Conservation (phyloP, 2,888 invertebrate genomes). For the Blera fallax region DNA sequence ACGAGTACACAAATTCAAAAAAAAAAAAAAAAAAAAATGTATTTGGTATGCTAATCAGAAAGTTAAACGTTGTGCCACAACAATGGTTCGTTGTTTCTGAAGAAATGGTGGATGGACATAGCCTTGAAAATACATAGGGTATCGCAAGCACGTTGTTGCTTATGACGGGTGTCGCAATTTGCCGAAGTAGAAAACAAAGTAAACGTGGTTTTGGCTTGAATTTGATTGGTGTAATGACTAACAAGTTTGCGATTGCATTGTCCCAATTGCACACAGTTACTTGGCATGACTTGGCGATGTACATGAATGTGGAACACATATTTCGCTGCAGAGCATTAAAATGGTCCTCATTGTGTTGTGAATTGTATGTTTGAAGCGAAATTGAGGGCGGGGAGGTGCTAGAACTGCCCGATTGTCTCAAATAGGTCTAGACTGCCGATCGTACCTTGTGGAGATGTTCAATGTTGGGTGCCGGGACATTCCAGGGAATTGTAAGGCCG, state of each 20-base stretch:
- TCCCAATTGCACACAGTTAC: too few species aligned
- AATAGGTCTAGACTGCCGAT: too few species aligned
- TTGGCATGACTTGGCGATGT: background rate
- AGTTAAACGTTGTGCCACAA: conserved; percentile 33
- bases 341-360: too few species aligned
- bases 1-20: too few species aligned
- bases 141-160: background rate
- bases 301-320: too few species aligned
- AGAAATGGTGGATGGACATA: background rate
- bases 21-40: background rate
- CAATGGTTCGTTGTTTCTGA: background rate
- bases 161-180: conserved; percentile 11
- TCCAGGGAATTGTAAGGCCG: too few species aligned
- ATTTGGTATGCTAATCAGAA: conserved; percentile 60
- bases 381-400: too few species aligned
- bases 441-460: too few species aligned
- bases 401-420: too few species aligned
- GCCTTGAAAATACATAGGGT: conserved; percentile 28
- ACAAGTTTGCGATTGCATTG: background rate
- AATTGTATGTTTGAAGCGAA: too few species aligned
- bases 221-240: background rate
- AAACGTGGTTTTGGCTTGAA: background rate
- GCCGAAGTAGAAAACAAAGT: background rate
- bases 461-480: too few species aligned
- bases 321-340: too few species aligned